Conservation (phyloP, 2,797 vertebrate genomes). For the Galagoides demidoff region DNA sequence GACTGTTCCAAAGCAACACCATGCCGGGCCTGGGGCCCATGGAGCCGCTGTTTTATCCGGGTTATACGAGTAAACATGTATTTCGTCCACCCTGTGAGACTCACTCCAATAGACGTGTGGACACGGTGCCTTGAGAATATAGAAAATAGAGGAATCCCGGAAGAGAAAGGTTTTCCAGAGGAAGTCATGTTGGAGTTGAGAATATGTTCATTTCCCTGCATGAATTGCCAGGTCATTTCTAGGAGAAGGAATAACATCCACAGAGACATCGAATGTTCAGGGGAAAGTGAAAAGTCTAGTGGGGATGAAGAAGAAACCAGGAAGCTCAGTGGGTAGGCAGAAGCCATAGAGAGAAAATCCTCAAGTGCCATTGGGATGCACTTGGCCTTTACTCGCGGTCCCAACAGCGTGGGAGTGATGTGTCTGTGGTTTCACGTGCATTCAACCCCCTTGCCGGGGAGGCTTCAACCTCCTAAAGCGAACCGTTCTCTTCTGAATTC, state of each 20-base stretch:
- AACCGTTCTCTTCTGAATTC: not conserved
- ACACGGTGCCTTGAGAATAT: not conserved
- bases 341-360: not conserved
- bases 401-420: not conserved
- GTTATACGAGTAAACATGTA: conserved; percentile 5
- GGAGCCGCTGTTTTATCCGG: conserved; percentile 8
- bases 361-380: not conserved
- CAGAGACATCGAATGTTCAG: not conserved
- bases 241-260: not conserved
- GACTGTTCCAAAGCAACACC: not conserved
- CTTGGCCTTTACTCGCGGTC: not conserved
- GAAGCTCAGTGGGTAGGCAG: not conserved
- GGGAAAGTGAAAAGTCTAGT: not conserved
- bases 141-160: not conserved
- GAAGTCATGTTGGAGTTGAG: not conserved
- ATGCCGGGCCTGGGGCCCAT: not conserved
- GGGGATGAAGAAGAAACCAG: not conserved
- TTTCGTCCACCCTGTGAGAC: not conserved
- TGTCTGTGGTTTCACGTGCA: not conserved
- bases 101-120: not conserved
- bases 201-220: not conserved
- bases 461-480: not conserved
- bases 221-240: not conserved
- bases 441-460: not conserved
- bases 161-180: not conserved